Percentiles rank a stretch among this genome's conserved stretches.
These are phyloP conservation scores for Hyaena hyaena DNA, from an alignment of 2,113 vertebrate genomes.

Conservation along the genomic window DNA sequence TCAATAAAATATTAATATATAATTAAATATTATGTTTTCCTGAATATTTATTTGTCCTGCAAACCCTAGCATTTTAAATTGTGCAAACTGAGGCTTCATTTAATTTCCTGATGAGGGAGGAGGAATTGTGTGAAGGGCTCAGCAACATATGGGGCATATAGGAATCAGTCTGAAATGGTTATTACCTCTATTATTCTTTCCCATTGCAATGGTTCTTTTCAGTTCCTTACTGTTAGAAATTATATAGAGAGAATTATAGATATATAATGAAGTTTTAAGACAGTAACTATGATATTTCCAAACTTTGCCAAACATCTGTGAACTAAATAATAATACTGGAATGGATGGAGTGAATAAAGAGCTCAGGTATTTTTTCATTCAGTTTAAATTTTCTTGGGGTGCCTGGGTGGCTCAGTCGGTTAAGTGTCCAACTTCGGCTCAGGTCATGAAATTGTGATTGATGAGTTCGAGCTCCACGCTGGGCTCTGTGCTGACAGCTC, in stretches of 20 bases:
- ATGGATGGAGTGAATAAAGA: background rate
- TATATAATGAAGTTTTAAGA: background rate
- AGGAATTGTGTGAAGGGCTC: background rate
- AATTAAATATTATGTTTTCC: background rate
- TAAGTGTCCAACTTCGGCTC: too few relatives aligned
- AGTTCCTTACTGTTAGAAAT: background rate
- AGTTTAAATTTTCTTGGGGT: background rate
- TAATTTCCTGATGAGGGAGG: background rate
- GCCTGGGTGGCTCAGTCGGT: too few relatives aligned
- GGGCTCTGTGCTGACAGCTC: too few relatives aligned
- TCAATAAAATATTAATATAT: background rate
- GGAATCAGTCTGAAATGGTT: background rate
- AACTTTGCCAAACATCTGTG: background rate
- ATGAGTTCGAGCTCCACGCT: too few relatives aligned
- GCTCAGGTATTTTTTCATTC: background rate
- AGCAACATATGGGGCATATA: background rate
- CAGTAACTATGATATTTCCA: background rate
- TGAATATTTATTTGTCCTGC: background rate
- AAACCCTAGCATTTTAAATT: background rate
- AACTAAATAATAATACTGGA: background rate
- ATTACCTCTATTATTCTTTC: background rate
- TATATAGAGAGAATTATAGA: background rate
- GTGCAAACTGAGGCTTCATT: background rate
- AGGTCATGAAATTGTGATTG: too few relatives aligned
- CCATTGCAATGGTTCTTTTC: background rate